Percentiles rank a stretch among this genome's conserved stretches.
phyloP scores from a whole-genome alignment of 2,797 vertebrate genomes.

The Chelidonichthys spinosus region DNA sequence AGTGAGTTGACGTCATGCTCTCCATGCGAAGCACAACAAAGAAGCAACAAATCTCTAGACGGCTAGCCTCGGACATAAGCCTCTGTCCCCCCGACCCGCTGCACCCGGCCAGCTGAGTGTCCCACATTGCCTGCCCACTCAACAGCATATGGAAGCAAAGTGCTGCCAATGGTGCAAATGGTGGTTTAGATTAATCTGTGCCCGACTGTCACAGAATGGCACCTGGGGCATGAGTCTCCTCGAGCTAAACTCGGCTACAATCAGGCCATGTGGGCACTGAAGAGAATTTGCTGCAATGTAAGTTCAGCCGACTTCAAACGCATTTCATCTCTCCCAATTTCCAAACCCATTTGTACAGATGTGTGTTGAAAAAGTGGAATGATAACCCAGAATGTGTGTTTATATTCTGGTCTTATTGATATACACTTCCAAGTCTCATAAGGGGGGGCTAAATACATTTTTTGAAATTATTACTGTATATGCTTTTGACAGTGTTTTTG shows the following conservation, averaged over 20 bases:
- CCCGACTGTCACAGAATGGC: constrained; percentile 66
- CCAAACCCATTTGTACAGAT: constrained; percentile 56
- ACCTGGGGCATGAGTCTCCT: constrained; percentile 67
- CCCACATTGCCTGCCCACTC: constrained; percentile 67
- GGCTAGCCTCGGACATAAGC: constrained; percentile 52
- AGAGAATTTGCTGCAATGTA: constrained; percentile 69
- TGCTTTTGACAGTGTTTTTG: constrained; percentile 57
- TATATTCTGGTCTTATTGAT: constrained; percentile 65
- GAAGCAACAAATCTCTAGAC: constrained; percentile 52
- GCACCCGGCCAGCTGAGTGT: constrained; percentile 67
- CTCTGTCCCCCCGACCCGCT: constrained; percentile 57
- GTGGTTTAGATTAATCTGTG: constrained; percentile 73
- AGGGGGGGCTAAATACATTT: constrained; percentile 65
- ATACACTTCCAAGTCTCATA: constrained; percentile 64
- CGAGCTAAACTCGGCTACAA: constrained; percentile 60
- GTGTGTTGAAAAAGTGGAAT: constrained; percentile 52
- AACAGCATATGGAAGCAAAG: constrained; percentile 79
- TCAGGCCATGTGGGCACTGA: constrained; percentile 61
- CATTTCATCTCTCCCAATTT: constrained; percentile 65
- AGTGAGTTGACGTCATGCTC: constrained; percentile 23
- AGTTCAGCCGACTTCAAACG: constrained; percentile 59
- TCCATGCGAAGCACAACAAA: constrained; percentile 52
- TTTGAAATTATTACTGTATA: constrained; percentile 69
- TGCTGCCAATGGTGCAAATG: constrained; percentile 78
- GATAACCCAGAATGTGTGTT: constrained; percentile 52